These are phyloP conservation scores for Rhizomys pruinosus DNA, from an alignment of 2,113 vertebrate genomes.

Conservation along the genomic window DNA sequence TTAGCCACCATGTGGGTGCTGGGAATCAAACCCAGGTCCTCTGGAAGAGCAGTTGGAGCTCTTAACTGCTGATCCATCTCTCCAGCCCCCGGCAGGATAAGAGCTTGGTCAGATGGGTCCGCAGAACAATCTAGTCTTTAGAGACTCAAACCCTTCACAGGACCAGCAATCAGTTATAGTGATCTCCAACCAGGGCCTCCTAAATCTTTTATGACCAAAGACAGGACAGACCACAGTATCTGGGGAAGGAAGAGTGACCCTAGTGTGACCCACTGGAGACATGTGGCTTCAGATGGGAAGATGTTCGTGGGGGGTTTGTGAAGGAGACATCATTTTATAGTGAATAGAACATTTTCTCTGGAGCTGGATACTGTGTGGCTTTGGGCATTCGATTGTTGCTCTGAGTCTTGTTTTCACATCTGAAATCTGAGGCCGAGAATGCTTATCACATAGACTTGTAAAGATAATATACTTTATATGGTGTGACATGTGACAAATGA, in stretches of 20 bases:
- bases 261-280: neutral
- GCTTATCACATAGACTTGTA: neutral
- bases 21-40: too few species aligned
- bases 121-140: neutral
- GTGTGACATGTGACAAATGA: neutral
- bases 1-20: too few species aligned
- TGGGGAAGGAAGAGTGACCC: neutral
- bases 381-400: neutral
- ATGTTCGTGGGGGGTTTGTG: neutral
- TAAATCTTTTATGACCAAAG: neutral
- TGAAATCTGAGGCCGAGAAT: constrained; percentile 54
- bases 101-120: neutral
- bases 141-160: neutral
- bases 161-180: neutral
- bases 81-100: too few species aligned
- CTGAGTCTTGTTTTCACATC: constrained; percentile 36
- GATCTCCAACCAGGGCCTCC: neutral
- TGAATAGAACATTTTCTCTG: neutral
- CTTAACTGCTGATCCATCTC: too few species aligned
- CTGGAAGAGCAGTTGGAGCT: too few species aligned
- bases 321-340: neutral
- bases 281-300: neutral
- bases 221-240: neutral
- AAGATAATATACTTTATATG: neutral
- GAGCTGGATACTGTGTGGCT: neutral